Percentiles rank a stretch among this genome's conserved stretches.
These are phyloP conservation scores for Plotosus lineatus DNA, from an alignment of 2,113 vertebrate genomes.

Conservation along the genomic window DNA sequence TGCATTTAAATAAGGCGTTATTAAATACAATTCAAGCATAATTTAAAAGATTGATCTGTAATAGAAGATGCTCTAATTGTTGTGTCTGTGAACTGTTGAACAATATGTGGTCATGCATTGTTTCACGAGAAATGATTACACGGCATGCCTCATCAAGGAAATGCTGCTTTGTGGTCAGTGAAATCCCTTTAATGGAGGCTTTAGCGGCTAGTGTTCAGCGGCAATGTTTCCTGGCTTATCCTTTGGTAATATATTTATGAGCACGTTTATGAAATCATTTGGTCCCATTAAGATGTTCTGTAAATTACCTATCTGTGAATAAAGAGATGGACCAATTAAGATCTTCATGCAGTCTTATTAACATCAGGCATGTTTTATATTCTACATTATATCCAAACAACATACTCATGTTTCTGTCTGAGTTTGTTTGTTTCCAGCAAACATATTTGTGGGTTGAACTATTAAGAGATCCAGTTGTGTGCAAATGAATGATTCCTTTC, in stretches of 20 bases:
- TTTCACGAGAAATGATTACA: neutral
- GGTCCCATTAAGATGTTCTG: neutral
- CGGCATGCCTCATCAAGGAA: neutral
- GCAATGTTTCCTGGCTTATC: neutral
- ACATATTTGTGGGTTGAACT: neutral
- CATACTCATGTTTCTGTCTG: neutral
- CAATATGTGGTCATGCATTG: neutral
- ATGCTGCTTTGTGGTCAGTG: neutral
- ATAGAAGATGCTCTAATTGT: neutral
- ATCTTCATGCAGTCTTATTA: neutral
- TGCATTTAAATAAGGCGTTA: neutral
- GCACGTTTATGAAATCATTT: constrained; percentile 11
- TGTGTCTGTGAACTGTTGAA: neutral
- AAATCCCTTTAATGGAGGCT: neutral
- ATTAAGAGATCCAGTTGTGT: neutral
- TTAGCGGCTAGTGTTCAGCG: neutral
- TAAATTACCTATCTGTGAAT: neutral
- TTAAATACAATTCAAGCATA: neutral
- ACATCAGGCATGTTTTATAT: neutral
- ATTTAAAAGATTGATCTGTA: neutral
- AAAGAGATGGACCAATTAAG: neutral
- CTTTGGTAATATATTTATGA: constrained; percentile 9
- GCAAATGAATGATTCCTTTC: neutral
- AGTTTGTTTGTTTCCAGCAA: neutral
- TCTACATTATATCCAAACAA: neutral